Base-by-base conservation (phyloP, 2,113 vertebrate genomes). In the Nothoprocta pentlandii region DNA sequence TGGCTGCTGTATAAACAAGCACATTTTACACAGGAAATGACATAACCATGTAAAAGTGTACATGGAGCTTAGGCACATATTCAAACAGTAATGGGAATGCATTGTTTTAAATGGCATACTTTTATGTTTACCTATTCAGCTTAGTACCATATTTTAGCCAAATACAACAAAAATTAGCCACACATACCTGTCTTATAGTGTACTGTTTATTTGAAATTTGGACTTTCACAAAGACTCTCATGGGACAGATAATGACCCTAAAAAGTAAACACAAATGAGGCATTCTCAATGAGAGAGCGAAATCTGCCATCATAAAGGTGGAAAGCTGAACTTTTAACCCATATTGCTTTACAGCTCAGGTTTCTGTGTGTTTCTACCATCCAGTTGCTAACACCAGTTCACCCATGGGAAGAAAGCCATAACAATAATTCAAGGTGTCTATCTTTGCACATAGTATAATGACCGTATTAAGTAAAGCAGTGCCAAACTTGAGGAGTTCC, bases 21-120 rank as follows among this genome's bases (percentile, higher is more conserved):
- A 90, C 96, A 80, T 97, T 98, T 98, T 97, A 98, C 94, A 85
- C 97, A 98, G 98, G 98, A 99, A 98, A 98, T 98, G 98, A 98
- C 98, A 98, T 98, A 97, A 98, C 95, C 97, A 82, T 93, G 91
- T 94, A 94, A 96, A 97, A 98, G 97, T 97, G 97, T 97, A 97
- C 98, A 97, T 91, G 97, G 97, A 94, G 94, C 95, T 97, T 96
- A 97, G 97, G 97, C 97, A 96, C 96, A 98, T 97, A 94, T 94
- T 98, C 96, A 96, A 97, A 95, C 88, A 89, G 97, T 98, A 98
- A 98, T 96, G 98, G 97, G 95, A 95, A 96, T 95, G 96, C 97
- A 98, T 98, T 99, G 98, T 98, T 98, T 98, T 97, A 97, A 97
- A 98, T 98, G 98, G 97, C 98, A 97, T 96, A 95, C 95, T 96